phyloP scores from a whole-genome alignment of 2,113 vertebrate species.

The Pangasianodon gigas region DNA sequence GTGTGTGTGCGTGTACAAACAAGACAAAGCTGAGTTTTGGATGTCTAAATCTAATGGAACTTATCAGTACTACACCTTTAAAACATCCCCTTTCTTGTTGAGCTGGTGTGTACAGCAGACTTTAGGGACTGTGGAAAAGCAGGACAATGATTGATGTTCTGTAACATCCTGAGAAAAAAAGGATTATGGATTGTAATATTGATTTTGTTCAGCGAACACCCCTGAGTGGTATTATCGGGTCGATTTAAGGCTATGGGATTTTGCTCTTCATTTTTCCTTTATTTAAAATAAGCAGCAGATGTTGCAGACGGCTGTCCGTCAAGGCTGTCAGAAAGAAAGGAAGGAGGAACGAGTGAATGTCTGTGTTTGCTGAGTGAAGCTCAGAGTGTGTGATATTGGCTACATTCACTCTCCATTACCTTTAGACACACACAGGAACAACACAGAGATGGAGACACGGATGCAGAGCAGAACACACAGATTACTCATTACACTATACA shows the following conservation, averaged over 20 bases:
- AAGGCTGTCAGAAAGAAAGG: not conserved
- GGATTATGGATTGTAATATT: constrained; percentile 53
- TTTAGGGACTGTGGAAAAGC: constrained; percentile 44
- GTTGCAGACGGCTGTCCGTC: constrained; percentile 34
- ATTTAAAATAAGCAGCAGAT: constrained; percentile 8
- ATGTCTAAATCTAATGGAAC: constrained; percentile 24
- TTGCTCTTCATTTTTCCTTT: constrained; percentile 39
- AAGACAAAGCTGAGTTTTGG: not conserved
- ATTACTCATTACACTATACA: not conserved
- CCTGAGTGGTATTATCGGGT: constrained; percentile 38
- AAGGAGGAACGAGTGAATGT: not conserved
- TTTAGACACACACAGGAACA: not conserved
- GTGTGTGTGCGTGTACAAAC: not conserved
- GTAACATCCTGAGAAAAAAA: constrained; percentile 58
- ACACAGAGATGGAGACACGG: not conserved
- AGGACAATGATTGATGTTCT: constrained; percentile 54
- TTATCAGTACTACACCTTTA: constrained; percentile 33
- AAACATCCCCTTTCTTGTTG: constrained; percentile 42
- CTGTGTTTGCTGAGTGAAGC: not conserved
- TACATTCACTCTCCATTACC: not conserved
- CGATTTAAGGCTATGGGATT: constrained; percentile 47
- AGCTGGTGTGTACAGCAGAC: not conserved
- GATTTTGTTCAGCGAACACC: constrained; percentile 48
- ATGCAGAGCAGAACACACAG: not conserved
- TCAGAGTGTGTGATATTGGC: not conserved